These are phyloP conservation scores for Plebejus anna DNA, from an alignment of 2,888 invertebrate genomes.

Conservation along the genomic window DNA sequence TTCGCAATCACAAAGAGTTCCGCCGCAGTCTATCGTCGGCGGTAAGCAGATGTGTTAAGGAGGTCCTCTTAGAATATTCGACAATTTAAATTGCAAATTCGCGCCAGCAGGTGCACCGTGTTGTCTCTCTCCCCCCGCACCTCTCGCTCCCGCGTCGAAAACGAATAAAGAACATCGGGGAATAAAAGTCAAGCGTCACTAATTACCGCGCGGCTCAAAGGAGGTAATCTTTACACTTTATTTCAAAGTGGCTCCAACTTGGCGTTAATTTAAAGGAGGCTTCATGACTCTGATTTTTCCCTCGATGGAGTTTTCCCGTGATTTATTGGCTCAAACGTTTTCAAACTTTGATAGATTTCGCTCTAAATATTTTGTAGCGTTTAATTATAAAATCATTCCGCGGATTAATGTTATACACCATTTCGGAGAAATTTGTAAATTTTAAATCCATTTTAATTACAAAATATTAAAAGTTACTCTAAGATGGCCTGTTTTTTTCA, in stretches of 20 bases:
- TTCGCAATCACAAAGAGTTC: slow-evolving; percentile 70
- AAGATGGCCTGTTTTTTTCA: neutral
- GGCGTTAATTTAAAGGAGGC: slow-evolving; percentile 77
- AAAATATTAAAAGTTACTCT: neutral
- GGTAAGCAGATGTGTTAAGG: slow-evolving; percentile 81
- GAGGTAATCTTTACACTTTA: slow-evolving; percentile 78
- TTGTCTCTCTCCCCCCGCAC: slow-evolving; percentile 56
- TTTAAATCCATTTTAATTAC: neutral
- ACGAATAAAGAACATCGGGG: slow-evolving; percentile 78
- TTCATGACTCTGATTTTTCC: slow-evolving; percentile 76
- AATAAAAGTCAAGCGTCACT: slow-evolving; percentile 80
- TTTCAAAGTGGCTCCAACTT: slow-evolving; percentile 71
- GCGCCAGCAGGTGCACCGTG: slow-evolving; percentile 74
- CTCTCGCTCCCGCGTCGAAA: slow-evolving; percentile 56
- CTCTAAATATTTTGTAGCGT: slow-evolving; percentile 7
- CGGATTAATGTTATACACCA: neutral
- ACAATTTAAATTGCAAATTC: slow-evolving; percentile 80
- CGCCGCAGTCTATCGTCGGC: slow-evolving; percentile 70
- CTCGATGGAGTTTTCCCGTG: slow-evolving; percentile 61
- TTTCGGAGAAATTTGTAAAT: neutral
- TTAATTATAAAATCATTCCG: neutral
- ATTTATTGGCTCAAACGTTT: slow-evolving; percentile 58
- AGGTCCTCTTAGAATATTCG: slow-evolving; percentile 76
- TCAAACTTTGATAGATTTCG: slow-evolving; percentile 11
- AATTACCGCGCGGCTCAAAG: slow-evolving; percentile 74